A percentile compares a stretch with the other conserved stretches of the same genome.
These are phyloP conservation scores for Drosophila nigritarsus DNA, from an alignment of 2,888 invertebrate species.

Conservation along the genomic window DNA sequence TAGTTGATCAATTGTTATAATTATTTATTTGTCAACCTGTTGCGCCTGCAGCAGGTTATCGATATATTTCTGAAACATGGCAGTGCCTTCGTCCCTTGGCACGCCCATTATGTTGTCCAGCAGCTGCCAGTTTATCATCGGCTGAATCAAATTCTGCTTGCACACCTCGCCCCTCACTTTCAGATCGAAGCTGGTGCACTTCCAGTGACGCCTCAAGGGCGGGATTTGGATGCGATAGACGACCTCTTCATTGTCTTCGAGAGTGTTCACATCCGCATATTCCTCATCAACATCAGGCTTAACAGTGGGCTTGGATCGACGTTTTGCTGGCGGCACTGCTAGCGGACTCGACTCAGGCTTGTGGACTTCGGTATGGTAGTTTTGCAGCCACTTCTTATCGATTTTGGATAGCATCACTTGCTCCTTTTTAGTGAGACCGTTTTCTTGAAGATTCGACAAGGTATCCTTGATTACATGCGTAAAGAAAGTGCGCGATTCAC, in stretches of 20 bases:
- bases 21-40: not conserved
- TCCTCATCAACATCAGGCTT: not conserved
- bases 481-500: constrained; percentile 31
- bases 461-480: constrained; percentile 4
- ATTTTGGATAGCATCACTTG: constrained; percentile 1
- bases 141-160: constrained; percentile 23
- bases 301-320: not conserved
- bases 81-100: constrained; percentile 10
- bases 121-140: constrained; percentile 27
- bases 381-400: constrained; percentile 10
- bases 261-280: not conserved
- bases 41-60: not conserved
- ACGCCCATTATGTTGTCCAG: constrained; percentile 40
- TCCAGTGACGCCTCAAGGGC: constrained; percentile 17
- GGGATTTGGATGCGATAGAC: constrained; percentile 24
- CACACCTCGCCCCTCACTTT: constrained; percentile 11
- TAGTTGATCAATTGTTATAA: not conserved
- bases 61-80: constrained; percentile 10
- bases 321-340: not conserved
- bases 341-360: not conserved
- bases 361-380: not conserved
- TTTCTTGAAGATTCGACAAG: not conserved
- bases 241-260: constrained; percentile 23
- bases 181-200: constrained; percentile 21
- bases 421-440: not conserved